These are phyloP conservation scores for Threskiornis aethiopicus DNA, from an alignment of 2,797 vertebrate species.

Conservation along the genomic window DNA sequence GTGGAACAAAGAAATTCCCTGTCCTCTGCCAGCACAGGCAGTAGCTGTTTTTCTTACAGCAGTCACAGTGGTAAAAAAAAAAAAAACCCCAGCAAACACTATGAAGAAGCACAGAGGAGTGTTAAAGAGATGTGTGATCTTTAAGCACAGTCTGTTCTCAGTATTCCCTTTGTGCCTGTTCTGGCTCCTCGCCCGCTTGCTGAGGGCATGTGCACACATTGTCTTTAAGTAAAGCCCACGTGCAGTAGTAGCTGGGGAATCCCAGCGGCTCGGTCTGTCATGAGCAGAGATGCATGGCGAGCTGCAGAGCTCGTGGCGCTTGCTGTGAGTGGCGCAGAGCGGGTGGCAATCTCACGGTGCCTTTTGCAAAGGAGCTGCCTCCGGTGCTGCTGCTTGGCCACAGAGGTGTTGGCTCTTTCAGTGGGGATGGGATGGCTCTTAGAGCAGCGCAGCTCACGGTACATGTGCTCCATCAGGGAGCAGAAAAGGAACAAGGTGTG, in stretches of 20 bases:
- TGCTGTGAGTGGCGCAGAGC: rapidly evolving
- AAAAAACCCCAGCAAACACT: not conserved
- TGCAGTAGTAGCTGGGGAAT: not conserved
- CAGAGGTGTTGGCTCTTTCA: rapidly evolving
- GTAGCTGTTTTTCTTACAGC: not conserved
- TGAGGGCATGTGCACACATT: rapidly evolving
- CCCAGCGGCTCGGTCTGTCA: rapidly evolving
- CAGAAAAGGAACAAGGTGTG: not conserved
- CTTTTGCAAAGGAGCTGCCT: not conserved
- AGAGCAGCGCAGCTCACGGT: rapidly evolving
- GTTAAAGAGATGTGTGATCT: not conserved
- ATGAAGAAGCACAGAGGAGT: not conserved
- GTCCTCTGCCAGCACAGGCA: not conserved
- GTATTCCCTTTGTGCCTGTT: not conserved
- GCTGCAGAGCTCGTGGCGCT: not conserved
- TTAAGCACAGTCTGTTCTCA: not conserved
- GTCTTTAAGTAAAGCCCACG: not conserved
- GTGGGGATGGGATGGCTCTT: too few relatives aligned
- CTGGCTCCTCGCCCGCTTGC: not conserved
- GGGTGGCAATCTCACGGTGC: not conserved
- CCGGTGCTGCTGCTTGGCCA: rapidly evolving
- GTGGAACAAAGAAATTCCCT: not conserved
- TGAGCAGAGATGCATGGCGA: rapidly evolving
- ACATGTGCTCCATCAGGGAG: not conserved
- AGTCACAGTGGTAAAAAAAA: not conserved